phyloP scores from a whole-genome alignment of 1,140 invertebrate genomes.

The Drosophila ohnishii region DNA sequence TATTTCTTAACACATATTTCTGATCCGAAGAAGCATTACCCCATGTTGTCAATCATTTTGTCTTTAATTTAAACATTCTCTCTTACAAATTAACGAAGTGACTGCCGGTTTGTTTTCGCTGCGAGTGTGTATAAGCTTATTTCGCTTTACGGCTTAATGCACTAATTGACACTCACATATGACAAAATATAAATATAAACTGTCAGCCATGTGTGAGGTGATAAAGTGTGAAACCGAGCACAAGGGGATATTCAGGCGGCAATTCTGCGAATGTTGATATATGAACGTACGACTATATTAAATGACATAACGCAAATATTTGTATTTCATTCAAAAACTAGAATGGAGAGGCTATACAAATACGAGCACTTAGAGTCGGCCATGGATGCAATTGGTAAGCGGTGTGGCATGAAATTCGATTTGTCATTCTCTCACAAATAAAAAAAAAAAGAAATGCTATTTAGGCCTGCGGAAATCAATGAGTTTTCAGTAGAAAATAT shows the following conservation, averaged over 20 bases:
- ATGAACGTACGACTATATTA: background rate
- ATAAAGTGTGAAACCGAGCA: background rate
- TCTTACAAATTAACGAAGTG: background rate
- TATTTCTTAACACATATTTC: background rate
- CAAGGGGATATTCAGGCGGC: background rate
- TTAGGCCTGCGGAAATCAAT: background rate
- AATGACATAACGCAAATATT: slow-evolving; percentile 10
- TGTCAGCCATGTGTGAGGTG: slow-evolving; percentile 1
- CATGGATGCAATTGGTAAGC: slow-evolving; percentile 4
- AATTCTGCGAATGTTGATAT: background rate
- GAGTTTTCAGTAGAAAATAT: background rate
- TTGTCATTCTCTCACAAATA: background rate
- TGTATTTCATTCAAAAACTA: slow-evolving; percentile 4
- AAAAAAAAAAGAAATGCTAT: background rate
- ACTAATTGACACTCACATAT: slow-evolving; percentile 16
- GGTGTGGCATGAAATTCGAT: slow-evolving; percentile 5
- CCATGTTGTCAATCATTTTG: background rate
- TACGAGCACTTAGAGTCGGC: slow-evolving; percentile 3
- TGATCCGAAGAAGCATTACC: background rate
- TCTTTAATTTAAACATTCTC: background rate
- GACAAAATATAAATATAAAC: slow-evolving; percentile 11
- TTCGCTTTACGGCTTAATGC: slow-evolving; percentile 15
- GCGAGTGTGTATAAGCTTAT: slow-evolving; percentile 3
- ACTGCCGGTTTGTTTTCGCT: background rate
- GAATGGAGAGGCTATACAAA: background rate